Evolutionary conservation across 2,797 vertebrate genomes (phyloP), one percentile per base, ranked within the genome.

Genomic region (Xenops minutus): DNA sequence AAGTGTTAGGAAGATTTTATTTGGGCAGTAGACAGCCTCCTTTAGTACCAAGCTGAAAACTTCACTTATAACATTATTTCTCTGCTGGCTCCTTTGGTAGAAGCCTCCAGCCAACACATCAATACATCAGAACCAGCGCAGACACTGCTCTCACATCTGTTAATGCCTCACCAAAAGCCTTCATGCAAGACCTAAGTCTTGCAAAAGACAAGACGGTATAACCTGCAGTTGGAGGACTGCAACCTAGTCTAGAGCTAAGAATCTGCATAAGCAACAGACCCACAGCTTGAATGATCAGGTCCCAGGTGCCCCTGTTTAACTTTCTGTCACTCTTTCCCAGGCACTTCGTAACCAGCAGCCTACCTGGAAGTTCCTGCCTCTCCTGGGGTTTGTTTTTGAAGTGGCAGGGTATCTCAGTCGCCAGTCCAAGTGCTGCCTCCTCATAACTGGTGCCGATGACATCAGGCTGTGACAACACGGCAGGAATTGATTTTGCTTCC

Each of bases 351-450:
- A 59, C 4, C 76, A 90, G 34, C 58, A 88, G 73, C 95, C 83
- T 96, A 96, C 96, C 95, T 97, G 85, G 21, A 46, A 16, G 32
- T 4, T 93, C 55, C 77, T 30, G 71, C 9, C 62, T 51, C 66
- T 83, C 52, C 80, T 1, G 3, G 20, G 41, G 7, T 21, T 12
- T n/a, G 5, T 34, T 11, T 36, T 46, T 58, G 91, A 52, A 37
- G 72, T 15, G 46, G 30, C n/a, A 88, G 76, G 74, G 71, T 29
- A 51, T 52, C 59, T 84, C 59, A 56, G 24, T 7, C 62, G 85
- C 81, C 92, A 72, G 49, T 43, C 54, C 59, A 79, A 66, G 24
- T 27, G 63, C 72, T 92, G 88, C 75, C 58, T 89, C 43, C 30
- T 66, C 32, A n/a, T 21, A 64, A 54, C 36, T 22, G 63, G 26